These are phyloP conservation scores for Castor canadensis DNA, from an alignment of 2,113 vertebrate genomes.

Conservation along the genomic window DNA sequence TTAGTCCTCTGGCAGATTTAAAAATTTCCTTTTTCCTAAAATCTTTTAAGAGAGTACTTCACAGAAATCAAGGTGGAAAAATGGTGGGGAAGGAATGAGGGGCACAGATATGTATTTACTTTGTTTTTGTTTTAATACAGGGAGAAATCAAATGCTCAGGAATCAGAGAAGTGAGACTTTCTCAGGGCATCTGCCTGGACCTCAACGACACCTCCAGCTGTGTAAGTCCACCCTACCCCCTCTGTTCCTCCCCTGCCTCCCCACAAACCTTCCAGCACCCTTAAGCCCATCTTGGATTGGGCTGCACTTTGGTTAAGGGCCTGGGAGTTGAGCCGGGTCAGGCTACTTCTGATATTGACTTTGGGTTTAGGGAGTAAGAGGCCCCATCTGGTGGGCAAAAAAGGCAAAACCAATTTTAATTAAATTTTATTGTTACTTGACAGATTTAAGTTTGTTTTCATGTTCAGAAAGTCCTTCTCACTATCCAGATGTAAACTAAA, in stretches of 20 bases:
- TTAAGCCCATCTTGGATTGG: background rate
- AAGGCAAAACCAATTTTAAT: constrained; percentile 21
- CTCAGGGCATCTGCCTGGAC: constrained; percentile 79
- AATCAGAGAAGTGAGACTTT: constrained; percentile 56
- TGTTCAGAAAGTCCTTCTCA: background rate
- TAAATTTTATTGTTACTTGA: background rate
- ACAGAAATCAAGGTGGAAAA: constrained; percentile 1
- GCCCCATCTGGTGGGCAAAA: constrained; percentile 71
- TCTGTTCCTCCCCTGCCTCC: fast-evolving
- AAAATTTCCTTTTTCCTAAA: constrained; percentile 14
- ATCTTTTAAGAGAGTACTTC: background rate
- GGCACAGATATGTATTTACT: background rate
- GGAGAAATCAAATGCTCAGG: constrained; percentile 72
- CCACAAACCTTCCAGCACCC: background rate
- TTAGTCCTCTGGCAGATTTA: background rate
- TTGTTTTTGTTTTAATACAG: constrained; percentile 70
- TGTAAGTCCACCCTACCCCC: constrained; percentile 78
- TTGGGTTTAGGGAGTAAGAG: background rate
- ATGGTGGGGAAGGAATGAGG: background rate
- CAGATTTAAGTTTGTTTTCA: background rate
- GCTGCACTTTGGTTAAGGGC: too few relatives aligned
- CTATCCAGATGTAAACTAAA: background rate
- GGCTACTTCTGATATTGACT: background rate
- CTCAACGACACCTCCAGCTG: constrained; percentile 76
- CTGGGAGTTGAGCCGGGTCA: background rate